Conservation (phyloP, 2,888 invertebrate species). For the Antheraea assamensis region DNA sequence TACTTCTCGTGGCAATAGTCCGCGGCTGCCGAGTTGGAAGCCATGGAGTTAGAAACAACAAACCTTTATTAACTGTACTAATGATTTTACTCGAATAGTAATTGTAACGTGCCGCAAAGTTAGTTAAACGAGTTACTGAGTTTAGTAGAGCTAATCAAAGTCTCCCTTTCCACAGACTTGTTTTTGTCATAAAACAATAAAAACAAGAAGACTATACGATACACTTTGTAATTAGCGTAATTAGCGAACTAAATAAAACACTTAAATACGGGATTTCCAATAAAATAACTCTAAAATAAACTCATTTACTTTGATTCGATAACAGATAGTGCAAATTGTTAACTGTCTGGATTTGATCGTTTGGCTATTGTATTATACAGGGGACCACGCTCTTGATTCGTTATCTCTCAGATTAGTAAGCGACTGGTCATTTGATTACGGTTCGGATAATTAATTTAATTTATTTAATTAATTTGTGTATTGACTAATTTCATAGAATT, state of each 20-base stretch:
- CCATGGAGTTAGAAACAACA: neutral
- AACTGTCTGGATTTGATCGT: neutral
- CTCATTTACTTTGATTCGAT: conserved; percentile 16
- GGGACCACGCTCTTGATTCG: neutral
- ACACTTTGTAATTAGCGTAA: neutral
- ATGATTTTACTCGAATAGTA: neutral
- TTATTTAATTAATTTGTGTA: neutral
- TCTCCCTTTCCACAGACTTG: neutral
- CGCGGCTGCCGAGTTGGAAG: neutral
- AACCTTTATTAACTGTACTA: conserved; percentile 1
- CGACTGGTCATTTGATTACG: neutral
- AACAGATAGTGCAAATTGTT: conserved; percentile 14
- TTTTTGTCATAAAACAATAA: conserved; percentile 1
- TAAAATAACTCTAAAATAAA: conserved; percentile 19
- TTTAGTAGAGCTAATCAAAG: neutral
- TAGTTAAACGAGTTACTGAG: neutral
- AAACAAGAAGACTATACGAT: neutral
- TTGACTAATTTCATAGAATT: neutral
- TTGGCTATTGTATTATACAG: conserved; percentile 5
- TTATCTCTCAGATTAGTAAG: neutral
- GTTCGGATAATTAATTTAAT: neutral
- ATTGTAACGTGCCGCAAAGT: neutral
- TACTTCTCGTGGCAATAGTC: neutral
- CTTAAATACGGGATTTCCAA: conserved; percentile 7
- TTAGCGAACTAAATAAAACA: conserved; percentile 5